Base-by-base conservation (phyloP, 2,888 invertebrate genomes). In the Sicus ferrugineus region DNA sequence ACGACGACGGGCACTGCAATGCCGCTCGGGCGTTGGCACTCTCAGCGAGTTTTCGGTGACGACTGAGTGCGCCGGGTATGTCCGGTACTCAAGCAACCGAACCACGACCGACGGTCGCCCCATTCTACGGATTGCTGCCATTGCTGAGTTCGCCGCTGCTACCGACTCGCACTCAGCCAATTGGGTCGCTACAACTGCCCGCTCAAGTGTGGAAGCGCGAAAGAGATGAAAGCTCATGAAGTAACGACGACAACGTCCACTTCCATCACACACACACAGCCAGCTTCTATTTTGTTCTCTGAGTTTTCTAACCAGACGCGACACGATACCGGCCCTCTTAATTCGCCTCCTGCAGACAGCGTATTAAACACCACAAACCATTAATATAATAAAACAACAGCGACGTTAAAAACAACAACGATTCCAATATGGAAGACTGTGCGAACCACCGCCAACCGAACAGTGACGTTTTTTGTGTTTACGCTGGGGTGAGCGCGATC, bases 21-120 rank as follows among this genome's bases (percentile, higher is more conserved):
- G 16, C 31, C 50, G 21, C 64, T 64, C 64, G 34, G 70, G 68
- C 69, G 65, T 75, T 70, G 75, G 71, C 79, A 80, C 77, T 78
- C 78, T 79, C 79, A 78, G 79, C 80, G 81, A 81, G 81, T 80
- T 81, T 81, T 83, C 80, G 81, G 79, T 79, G 81, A 79, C 75
- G 79, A 83, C 81, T 84, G 83, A 83, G 83, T 79, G 76, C 76
- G 74, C 73, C 75, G 75, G 77, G 76, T 73, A 73, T 73, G 74
- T 74, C 75, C 72, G 73, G 76, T 75, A 76, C 77, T 79, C 76
- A 82, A 78, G 80, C 78, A 84, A 80, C 80, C 80, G 71, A 74
- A 71, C 59, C 71, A 59, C 73, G 65, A 67, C 50, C 75, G 71
- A 73, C 68, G 31, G 68, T 48, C 63, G 61, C 28, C 61, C 69